Percentiles rank a stretch among this genome's conserved stretches.
Conservation (phyloP, 35 echinoderm and acorn worm species). For the Diadema setosum region DNA sequence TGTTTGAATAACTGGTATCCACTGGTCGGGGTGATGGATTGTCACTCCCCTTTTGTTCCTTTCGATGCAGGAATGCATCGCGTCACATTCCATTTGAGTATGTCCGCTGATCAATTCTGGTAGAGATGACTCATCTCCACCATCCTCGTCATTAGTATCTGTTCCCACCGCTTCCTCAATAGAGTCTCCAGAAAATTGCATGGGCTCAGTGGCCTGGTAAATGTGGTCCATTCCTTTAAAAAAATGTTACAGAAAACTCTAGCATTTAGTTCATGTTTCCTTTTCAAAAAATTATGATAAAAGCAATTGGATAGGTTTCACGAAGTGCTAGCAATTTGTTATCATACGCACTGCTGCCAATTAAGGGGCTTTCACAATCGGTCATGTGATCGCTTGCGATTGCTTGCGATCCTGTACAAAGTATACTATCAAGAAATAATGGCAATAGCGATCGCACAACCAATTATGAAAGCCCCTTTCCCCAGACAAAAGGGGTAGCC, state of each 20-base stretch:
- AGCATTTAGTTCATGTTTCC: not conserved
- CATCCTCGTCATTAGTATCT: not conserved
- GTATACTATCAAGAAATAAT: not conserved
- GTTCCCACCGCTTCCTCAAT: slow-evolving; percentile 22
- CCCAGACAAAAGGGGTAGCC: not conserved
- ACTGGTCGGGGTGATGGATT: slow-evolving; percentile 12
- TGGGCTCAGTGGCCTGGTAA: not conserved
- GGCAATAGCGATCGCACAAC: not conserved
- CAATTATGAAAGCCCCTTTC: not conserved
- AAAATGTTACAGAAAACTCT: not conserved
- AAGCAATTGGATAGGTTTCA: too few species aligned
- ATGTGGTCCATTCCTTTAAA: not conserved
- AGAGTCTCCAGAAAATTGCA: slow-evolving; percentile 1
- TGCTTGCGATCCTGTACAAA: not conserved
- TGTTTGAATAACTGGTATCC: not conserved
- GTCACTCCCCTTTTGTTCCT: slow-evolving; percentile 5
- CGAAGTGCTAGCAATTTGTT: too few species aligned
- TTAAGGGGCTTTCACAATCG: too few species aligned
- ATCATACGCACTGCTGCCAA: too few species aligned
- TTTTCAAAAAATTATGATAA: not conserved
- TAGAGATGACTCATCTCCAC: not conserved
- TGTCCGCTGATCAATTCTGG: slow-evolving; percentile 14
- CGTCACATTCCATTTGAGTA: slow-evolving; percentile 39
- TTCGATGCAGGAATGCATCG: slow-evolving; percentile 13
- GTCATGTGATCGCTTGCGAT: too few species aligned